phyloP scores from a whole-genome alignment of 2,113 vertebrate species.

The Fulmarus glacialis region DNA sequence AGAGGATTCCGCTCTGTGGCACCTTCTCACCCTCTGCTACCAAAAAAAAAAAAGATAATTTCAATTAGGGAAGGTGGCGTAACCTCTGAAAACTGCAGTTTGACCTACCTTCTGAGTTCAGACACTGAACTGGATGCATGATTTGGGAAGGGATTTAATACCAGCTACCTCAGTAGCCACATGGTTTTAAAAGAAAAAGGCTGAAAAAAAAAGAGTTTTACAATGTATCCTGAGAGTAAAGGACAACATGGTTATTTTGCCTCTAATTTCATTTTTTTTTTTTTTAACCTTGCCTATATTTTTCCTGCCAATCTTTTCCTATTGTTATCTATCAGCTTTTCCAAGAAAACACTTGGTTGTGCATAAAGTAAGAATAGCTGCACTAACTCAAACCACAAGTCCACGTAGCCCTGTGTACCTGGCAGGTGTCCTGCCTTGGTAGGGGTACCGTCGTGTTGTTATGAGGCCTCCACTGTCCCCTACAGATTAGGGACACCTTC shows the following conservation, averaged over 20 bases:
- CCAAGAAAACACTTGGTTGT: not conserved
- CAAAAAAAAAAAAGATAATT: not conserved
- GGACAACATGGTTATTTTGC: not conserved
- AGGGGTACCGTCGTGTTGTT: not conserved
- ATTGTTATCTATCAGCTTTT: not conserved
- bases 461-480: not conserved
- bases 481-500: not conserved
- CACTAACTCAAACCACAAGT: not conserved
- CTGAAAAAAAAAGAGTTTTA: not conserved
- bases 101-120: not conserved
- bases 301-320: not conserved
- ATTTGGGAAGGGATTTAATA: not conserved
- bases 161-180: conserved; percentile 18
- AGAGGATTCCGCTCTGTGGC: not conserved
- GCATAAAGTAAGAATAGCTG: not conserved
- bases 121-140: not conserved
- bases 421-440: not conserved
- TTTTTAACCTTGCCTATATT: not conserved
- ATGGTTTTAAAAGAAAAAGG: not conserved
- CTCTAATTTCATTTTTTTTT: not conserved
- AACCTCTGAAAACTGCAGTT: not conserved
- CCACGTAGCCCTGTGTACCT: not conserved
- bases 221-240: not conserved
- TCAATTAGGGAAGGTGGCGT: not conserved
- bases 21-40: not conserved